These are phyloP conservation scores for Machaerirhynchus nigripectus DNA, from an alignment of 2,113 vertebrate species.

Conservation along the genomic window DNA sequence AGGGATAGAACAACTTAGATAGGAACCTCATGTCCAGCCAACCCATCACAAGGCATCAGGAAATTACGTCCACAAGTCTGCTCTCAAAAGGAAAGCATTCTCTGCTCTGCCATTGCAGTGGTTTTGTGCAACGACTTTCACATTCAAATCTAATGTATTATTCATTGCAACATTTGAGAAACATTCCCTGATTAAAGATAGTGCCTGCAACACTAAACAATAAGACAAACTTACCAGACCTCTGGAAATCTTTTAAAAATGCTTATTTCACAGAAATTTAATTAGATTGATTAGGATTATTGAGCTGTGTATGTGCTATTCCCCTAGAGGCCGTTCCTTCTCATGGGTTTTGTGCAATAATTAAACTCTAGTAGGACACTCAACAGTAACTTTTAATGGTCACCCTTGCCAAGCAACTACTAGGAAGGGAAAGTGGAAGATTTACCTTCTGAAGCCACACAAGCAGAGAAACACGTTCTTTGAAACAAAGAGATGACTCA, in stretches of 20 bases:
- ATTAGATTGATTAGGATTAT: constrained; percentile 23
- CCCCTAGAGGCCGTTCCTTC: not conserved
- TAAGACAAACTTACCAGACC: not conserved
- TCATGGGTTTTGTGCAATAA: not conserved
- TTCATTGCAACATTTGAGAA: not conserved
- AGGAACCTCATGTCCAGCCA: not conserved
- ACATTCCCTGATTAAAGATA: not conserved
- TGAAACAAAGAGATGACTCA: not conserved
- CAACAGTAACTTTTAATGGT: not conserved
- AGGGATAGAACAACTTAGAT: not conserved
- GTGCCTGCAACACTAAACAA: not conserved
- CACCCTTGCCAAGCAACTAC: not conserved
- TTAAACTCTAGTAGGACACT: not conserved
- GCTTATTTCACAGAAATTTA: constrained; percentile 12
- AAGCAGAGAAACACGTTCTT: not conserved
- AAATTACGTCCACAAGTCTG: not conserved
- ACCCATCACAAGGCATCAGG: not conserved
- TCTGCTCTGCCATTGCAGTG: not conserved
- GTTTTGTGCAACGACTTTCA: not conserved
- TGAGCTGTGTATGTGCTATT: not conserved
- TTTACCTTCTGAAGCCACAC: not conserved
- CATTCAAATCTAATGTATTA: not conserved
- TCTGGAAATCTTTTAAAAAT: not conserved
- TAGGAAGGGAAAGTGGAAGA: not conserved
- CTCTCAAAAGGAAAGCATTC: not conserved